phyloP scores from a whole-genome alignment of 2,113 vertebrate genomes.

The Loxodonta africana region DNA sequence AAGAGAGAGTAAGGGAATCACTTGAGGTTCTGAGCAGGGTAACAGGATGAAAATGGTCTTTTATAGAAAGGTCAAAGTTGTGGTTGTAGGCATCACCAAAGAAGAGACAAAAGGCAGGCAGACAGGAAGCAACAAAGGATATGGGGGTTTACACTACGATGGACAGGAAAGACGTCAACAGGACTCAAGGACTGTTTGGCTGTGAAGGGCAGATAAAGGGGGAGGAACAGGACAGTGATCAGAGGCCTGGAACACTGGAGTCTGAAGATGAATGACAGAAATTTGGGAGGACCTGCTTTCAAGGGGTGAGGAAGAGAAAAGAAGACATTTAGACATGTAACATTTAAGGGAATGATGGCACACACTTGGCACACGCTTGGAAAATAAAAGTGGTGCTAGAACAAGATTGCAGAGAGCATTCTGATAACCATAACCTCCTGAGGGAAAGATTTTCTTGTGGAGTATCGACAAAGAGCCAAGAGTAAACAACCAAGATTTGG shows the following conservation, averaged over 20 bases:
- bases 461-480: neutral
- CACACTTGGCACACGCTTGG: fast-evolving
- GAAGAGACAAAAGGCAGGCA: neutral
- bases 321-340: neutral
- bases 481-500: neutral
- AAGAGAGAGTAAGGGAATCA: neutral
- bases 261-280: neutral
- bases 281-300: neutral
- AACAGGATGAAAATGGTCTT: neutral
- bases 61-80: neutral
- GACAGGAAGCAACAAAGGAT: neutral
- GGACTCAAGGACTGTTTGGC: neutral
- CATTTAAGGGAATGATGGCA: neutral
- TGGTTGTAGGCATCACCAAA: neutral
- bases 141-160: fast-evolving
- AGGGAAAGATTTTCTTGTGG: neutral
- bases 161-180: neutral
- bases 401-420: neutral
- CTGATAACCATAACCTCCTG: neutral
- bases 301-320: neutral
- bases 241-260: neutral
- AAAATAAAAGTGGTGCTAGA: neutral
- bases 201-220: neutral
- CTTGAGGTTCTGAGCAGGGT: neutral
- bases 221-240: neutral